A percentile compares a stretch with the other conserved stretches of the same genome.
phyloP scores from a whole-genome alignment of 2,888 invertebrate genomes.

The Brachynemurus nebulosus region DNA sequence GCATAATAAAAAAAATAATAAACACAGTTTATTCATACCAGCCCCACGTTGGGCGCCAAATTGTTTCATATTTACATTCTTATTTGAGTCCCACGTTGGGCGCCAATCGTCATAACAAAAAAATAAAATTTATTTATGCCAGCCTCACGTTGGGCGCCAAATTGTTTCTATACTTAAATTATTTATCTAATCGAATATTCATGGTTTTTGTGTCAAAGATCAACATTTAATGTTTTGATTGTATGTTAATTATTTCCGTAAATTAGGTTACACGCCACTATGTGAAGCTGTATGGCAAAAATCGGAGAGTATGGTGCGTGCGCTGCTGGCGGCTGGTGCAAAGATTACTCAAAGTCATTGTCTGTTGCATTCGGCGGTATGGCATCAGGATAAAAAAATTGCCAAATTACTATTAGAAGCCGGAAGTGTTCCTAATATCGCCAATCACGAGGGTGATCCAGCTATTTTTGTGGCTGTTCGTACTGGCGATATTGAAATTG shows the following conservation, averaged over 20 bases:
- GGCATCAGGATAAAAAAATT: conserved; percentile 44
- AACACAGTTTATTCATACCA: no score
- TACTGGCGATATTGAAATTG: conserved; percentile 35
- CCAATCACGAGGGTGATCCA: conserved; percentile 52
- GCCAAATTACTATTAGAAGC: conserved; percentile 40
- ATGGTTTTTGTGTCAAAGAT: conserved; percentile 3
- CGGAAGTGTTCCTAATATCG: conserved; percentile 44
- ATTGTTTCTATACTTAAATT: no score
- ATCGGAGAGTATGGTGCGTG: conserved; percentile 39
- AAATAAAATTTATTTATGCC: no score
- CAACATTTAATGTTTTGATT: background rate
- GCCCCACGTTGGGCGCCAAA: no score
- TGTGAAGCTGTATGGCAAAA: conserved; percentile 57
- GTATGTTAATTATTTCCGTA: no score
- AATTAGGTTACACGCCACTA: conserved; percentile 55
- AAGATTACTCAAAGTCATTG: conserved; percentile 55
- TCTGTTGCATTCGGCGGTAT: conserved; percentile 52
- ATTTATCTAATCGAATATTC: no score
- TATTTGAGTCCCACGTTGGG: no score
- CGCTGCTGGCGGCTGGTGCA: conserved; percentile 48
- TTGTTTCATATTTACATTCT: no score
- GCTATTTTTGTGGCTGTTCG: conserved; percentile 48
- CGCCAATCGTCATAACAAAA: no score
- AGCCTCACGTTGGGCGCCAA: no score
- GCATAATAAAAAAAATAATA: no score